A percentile compares a stretch with the other conserved stretches of the same genome.
Conservation (phyloP, 1,140 invertebrate genomes). For the Drosophila jambulina region DNA sequence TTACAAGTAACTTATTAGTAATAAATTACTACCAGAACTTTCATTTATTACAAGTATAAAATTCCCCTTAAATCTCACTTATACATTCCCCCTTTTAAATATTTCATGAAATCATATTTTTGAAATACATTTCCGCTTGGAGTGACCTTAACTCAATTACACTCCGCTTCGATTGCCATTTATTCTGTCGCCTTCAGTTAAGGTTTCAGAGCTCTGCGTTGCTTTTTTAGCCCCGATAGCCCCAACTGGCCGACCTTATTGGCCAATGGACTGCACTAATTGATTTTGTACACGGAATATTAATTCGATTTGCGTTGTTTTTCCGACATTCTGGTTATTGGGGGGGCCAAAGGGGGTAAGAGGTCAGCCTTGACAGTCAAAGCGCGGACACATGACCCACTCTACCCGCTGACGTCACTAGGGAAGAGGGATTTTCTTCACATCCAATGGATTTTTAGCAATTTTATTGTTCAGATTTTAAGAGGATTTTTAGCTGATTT, state of each 20-base stretch:
- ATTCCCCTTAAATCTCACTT: neutral
- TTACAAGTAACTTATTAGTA: neutral
- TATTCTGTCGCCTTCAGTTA: conserved; percentile 11
- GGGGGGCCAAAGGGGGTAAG: neutral
- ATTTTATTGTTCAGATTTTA: neutral
- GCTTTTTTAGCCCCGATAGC: neutral
- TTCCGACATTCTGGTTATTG: neutral
- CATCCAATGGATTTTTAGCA: neutral
- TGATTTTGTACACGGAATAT: conserved; percentile 47
- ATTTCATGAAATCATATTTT: neutral
- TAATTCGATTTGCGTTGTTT: conserved; percentile 42
- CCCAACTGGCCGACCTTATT: conserved; percentile 15
- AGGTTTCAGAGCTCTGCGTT: conserved; percentile 4
- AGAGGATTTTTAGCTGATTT: neutral
- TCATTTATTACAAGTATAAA: neutral
- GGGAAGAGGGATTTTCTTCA: conserved; percentile 5
- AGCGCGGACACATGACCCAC: neutral
- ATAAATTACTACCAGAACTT: neutral
- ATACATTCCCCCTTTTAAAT: neutral
- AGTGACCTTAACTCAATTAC: conserved; percentile 26
- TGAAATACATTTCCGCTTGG: conserved; percentile 2
- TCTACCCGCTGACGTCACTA: conserved; percentile 22
- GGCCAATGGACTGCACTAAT: conserved; percentile 44
- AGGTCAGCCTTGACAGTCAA: conserved; percentile 42
- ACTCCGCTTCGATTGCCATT: conserved; percentile 15